Evolutionary conservation across 2,113 vertebrate species (phyloP).

Genomic region (Tetrao urogallus): DNA sequence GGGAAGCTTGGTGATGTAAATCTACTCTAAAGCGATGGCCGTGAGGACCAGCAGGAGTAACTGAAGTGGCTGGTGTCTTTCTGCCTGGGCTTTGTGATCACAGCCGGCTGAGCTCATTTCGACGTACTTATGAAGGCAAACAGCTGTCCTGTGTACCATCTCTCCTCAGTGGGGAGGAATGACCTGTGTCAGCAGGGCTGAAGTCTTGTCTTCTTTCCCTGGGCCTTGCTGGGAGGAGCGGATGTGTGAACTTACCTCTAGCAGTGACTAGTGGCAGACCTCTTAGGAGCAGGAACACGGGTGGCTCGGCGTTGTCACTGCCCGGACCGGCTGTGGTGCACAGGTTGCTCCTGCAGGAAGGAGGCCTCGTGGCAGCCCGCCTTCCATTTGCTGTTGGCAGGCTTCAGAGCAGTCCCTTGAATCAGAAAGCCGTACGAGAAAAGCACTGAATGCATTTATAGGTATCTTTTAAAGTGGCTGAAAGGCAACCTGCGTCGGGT

Average conservation of each 20-base stretch:
- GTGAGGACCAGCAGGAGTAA: background rate
- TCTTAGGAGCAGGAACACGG: background rate
- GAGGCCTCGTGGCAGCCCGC: background rate
- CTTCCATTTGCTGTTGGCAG: conserved; percentile 23
- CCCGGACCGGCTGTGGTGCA: background rate
- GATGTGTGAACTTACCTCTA: background rate
- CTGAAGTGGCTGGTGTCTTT: background rate
- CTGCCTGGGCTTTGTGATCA: background rate
- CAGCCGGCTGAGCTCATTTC: background rate
- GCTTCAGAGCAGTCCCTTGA: background rate
- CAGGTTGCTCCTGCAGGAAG: background rate
- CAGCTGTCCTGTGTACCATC: background rate
- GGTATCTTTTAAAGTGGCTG: conserved; percentile 51
- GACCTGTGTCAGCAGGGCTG: conserved; percentile 30
- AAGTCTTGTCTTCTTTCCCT: background rate
- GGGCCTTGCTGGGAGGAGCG: background rate
- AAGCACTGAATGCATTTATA: conserved; percentile 57
- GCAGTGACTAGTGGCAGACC: background rate
- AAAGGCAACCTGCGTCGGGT: background rate
- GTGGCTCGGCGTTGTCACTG: background rate
- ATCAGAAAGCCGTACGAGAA: conserved; percentile 40
- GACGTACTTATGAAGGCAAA: background rate
- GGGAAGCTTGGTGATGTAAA: background rate
- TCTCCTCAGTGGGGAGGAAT: background rate
- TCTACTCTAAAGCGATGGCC: background rate